These are phyloP conservation scores for Syngnathus acus DNA, from an alignment of 2,797 vertebrate species.

Conservation along the genomic window DNA sequence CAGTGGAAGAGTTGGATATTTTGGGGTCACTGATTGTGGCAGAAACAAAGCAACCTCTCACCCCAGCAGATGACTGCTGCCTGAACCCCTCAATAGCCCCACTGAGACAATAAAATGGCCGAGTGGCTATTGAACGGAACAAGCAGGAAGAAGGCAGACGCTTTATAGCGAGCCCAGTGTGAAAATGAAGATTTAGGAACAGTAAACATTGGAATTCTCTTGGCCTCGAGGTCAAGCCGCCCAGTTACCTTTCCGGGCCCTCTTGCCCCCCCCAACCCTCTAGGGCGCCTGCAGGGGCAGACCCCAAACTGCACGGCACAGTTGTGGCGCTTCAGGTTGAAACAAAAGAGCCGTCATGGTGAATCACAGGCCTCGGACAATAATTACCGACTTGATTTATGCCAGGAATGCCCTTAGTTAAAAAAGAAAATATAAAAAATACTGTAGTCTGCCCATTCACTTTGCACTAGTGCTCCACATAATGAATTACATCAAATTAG, in stretches of 20 bases:
- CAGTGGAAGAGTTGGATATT: not conserved
- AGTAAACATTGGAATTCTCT: constrained; percentile 69
- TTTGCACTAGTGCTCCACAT: not conserved
- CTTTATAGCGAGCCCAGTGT: constrained; percentile 65
- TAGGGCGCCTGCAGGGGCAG: constrained; percentile 22
- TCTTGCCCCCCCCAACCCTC: not conserved
- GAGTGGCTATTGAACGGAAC: constrained; percentile 58
- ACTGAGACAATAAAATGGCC: constrained; percentile 76
- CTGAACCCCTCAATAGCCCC: constrained; percentile 66
- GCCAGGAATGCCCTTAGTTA: constrained; percentile 10
- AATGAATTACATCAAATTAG: not conserved
- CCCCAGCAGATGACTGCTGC: constrained; percentile 64
- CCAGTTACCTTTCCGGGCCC: constrained; percentile 51
- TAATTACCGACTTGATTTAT: constrained; percentile 44
- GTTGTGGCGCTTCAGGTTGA: constrained; percentile 35
- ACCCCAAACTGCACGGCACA: constrained; percentile 33
- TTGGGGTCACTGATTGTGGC: not conserved
- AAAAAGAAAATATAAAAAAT: not conserved
- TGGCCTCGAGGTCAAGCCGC: constrained; percentile 62
- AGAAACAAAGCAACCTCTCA: constrained; percentile 45
- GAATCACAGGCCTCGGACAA: constrained; percentile 32
- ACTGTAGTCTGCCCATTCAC: not conserved
- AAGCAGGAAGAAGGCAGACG: constrained; percentile 62
- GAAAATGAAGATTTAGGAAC: constrained; percentile 71
- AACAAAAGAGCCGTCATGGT: constrained; percentile 49